Evolutionary conservation across 2,113 vertebrate species (phyloP).

Genomic region (Sphaerodactylus townsendi): DNA sequence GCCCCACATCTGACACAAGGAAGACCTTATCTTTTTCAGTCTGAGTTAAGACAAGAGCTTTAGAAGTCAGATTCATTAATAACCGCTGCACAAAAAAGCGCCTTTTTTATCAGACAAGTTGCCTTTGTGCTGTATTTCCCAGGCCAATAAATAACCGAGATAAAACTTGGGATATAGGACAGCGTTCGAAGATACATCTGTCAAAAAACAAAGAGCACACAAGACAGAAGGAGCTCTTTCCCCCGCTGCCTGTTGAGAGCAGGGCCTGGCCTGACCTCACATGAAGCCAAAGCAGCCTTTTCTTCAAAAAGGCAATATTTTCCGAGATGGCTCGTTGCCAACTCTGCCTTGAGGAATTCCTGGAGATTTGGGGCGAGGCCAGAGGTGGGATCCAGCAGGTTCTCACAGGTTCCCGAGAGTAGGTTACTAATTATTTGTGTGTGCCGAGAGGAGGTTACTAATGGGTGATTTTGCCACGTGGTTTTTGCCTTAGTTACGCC

Average conservation of each 20-base stretch:
- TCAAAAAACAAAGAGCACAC: not conserved
- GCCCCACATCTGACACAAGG: rapidly evolving
- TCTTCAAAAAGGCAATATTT: not conserved
- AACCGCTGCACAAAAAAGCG: conserved; percentile 12
- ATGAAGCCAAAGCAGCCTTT: not conserved
- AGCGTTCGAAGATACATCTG: not conserved
- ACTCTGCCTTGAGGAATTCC: not conserved
- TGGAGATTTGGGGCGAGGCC: not conserved
- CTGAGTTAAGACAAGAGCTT: conserved; percentile 4
- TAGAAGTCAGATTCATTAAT: conserved; percentile 44
- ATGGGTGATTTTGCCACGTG: too few species aligned
- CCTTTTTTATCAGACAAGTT: conserved; percentile 49
- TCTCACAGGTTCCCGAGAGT: too few species aligned
- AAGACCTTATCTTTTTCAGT: not conserved
- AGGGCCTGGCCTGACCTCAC: not conserved
- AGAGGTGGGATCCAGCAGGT: too few species aligned
- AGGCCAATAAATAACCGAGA: conserved; percentile 54
- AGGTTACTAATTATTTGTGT: too few species aligned
- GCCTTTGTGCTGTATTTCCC: conserved; percentile 35
- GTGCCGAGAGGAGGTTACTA: too few species aligned
- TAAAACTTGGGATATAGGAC: not conserved
- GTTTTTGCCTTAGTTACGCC: too few species aligned
- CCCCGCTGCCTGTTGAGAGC: rapidly evolving
- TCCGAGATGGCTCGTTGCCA: not conserved
- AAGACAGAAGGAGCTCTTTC: not conserved